Evolutionary conservation across 2,113 vertebrate species (phyloP).

Genomic region (Procavia capensis): DNA sequence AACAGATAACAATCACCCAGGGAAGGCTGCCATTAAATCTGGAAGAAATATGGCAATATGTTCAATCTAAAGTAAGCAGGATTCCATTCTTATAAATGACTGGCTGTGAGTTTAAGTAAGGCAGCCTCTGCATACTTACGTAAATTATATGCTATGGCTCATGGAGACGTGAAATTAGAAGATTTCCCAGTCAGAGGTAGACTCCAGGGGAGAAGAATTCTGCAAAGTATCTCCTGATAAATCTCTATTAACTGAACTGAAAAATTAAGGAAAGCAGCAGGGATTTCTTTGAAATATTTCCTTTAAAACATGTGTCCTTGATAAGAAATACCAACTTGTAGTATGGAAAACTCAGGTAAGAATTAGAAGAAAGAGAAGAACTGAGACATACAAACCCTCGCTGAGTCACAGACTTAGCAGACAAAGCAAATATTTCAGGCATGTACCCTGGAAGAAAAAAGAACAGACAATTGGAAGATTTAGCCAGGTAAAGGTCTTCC

Average conservation of each 20-base stretch:
- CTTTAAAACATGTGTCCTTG: slow-evolving; percentile 34
- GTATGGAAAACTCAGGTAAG: neutral
- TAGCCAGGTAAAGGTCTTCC: neutral
- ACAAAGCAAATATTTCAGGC: neutral
- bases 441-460: slow-evolving; percentile 18
- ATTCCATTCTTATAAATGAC: slow-evolving; percentile 1
- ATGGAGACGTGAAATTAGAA: slow-evolving; percentile 21
- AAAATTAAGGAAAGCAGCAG: slow-evolving; percentile 41
- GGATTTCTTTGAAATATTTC: slow-evolving; percentile 50
- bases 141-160: slow-evolving; percentile 20
- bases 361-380: neutral
- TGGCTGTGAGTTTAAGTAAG: neutral
- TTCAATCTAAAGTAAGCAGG: neutral
- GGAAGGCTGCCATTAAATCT: neutral
- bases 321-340: slow-evolving; percentile 47
- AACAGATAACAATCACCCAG: neutral
- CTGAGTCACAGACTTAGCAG: neutral
- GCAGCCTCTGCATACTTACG: neutral
- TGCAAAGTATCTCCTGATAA: neutral
- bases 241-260: slow-evolving; percentile 34
- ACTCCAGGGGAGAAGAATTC: neutral
- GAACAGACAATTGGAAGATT: neutral
- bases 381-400: neutral
- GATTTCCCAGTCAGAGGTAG: slow-evolving; percentile 21
- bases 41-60: neutral